Evolutionary conservation across 2,797 vertebrate genomes (phyloP).

Genomic region (Siniperca scherzeri): DNA sequence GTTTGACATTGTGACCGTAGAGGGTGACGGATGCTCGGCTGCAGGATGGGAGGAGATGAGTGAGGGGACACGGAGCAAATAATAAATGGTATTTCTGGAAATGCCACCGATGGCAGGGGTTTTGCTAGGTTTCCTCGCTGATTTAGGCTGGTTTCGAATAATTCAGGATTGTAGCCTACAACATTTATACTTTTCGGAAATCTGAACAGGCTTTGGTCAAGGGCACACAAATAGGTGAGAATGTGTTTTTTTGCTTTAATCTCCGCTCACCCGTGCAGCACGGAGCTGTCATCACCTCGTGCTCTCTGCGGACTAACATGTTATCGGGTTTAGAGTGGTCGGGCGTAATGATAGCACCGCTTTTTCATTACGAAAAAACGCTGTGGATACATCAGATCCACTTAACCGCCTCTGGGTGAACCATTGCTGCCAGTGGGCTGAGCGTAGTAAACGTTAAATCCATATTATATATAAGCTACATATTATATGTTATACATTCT

Average conservation of each 20-base stretch:
- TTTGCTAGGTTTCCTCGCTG: slow-evolving; percentile 77
- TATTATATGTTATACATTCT: not conserved
- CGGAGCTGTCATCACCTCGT: slow-evolving; percentile 56
- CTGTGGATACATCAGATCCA: slow-evolving; percentile 21
- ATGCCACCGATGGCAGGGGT: slow-evolving; percentile 79
- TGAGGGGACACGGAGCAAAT: slow-evolving; percentile 53
- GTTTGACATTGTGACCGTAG: slow-evolving; percentile 84
- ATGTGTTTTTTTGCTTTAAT: slow-evolving; percentile 69
- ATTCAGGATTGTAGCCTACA: slow-evolving; percentile 62
- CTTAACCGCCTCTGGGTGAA: slow-evolving; percentile 19
- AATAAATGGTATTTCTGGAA: slow-evolving; percentile 68
- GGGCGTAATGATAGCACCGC: slow-evolving; percentile 3
- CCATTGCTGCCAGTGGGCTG: slow-evolving; percentile 20
- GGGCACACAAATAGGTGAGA: slow-evolving; percentile 87
- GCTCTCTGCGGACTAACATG: slow-evolving; percentile 52
- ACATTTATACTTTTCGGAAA: slow-evolving; percentile 77
- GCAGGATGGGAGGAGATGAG: slow-evolving; percentile 83
- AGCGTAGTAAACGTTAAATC: slow-evolving; percentile 20
- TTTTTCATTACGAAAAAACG: slow-evolving; percentile 28
- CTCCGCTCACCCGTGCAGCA: slow-evolving; percentile 52
- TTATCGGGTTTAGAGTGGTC: slow-evolving; percentile 29
- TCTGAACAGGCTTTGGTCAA: slow-evolving; percentile 87
- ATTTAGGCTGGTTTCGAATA: slow-evolving; percentile 83
- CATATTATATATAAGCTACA: not conserved
- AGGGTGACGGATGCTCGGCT: slow-evolving; percentile 94